phyloP scores from a whole-genome alignment of 2,797 vertebrate species.

The Gephyroberyx darwinii region DNA sequence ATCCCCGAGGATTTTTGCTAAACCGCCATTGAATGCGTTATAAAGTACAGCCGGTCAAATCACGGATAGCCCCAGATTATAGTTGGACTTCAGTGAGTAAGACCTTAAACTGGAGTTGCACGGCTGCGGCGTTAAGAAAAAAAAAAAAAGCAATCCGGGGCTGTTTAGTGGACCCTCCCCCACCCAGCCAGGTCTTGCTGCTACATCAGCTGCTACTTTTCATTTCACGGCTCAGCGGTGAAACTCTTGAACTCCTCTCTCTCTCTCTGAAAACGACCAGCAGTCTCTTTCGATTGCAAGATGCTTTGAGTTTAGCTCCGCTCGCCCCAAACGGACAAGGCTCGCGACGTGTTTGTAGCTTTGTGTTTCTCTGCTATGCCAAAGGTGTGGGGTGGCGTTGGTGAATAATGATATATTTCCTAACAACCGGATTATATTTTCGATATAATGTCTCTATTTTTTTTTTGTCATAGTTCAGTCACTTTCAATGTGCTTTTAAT shows the following conservation, averaged over 20 bases:
- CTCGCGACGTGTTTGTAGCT: constrained; percentile 2
- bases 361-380: neutral
- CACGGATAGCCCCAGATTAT: neutral
- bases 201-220: constrained; percentile 83
- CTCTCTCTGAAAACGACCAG: constrained; percentile 59
- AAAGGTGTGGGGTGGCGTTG: too few relatives aligned
- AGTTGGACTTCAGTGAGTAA: neutral
- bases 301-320: constrained; percentile 50
- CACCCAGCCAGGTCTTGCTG: constrained; percentile 71
- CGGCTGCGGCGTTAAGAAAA: constrained; percentile 48
- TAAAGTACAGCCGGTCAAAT: constrained; percentile 1
- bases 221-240: constrained; percentile 85
- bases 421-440: too few relatives aligned
- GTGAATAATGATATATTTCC: too few relatives aligned
- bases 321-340: constrained; percentile 25
- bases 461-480: too few relatives aligned
- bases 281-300: constrained; percentile 58
- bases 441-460: too few relatives aligned
- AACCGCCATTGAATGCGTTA: constrained; percentile 8
- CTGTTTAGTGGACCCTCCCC: constrained; percentile 59
- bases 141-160: neutral
- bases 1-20: neutral
- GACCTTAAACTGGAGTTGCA: constrained; percentile 36
- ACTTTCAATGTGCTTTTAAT: too few relatives aligned
- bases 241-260: constrained; percentile 77